phyloP scores from a whole-genome alignment of 2,888 invertebrate genomes.

The Agrochola circellaris region DNA sequence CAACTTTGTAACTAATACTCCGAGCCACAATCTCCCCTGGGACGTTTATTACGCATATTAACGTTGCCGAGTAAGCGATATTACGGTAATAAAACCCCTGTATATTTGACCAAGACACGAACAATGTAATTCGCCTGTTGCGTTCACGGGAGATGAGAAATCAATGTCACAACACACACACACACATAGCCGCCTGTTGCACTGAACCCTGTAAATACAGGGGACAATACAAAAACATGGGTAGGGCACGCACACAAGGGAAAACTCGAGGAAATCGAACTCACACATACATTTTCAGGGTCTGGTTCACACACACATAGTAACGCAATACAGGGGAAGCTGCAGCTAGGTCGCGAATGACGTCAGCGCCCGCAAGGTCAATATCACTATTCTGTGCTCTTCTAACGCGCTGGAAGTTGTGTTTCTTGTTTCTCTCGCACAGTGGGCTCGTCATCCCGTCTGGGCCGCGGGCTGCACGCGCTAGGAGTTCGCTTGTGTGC shows the following conservation, averaged over 20 bases:
- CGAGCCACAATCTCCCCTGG: conserved; percentile 18
- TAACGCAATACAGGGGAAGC: conserved; percentile 74
- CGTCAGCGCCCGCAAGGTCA: conserved; percentile 91
- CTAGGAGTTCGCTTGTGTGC: conserved; percentile 59
- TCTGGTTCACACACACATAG: conserved; percentile 87
- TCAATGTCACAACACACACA: conserved; percentile 83
- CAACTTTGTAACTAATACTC: conserved; percentile 38
- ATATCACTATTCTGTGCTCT: conserved; percentile 82
- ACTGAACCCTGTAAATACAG: conserved; percentile 65
- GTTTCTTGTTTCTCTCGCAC: conserved; percentile 71
- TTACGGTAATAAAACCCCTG: conserved; percentile 63
- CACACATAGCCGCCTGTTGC: conserved; percentile 82
- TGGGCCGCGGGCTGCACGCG: conserved; percentile 83
- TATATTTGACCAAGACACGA: conserved; percentile 59
- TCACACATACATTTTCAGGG: conserved; percentile 82
- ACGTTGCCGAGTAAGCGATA: conserved; percentile 56
- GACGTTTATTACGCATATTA: conserved; percentile 46
- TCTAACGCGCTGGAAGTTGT: conserved; percentile 66
- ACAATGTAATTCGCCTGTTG: conserved; percentile 80
- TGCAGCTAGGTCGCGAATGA: conserved; percentile 92
- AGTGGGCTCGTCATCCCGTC: conserved; percentile 84
- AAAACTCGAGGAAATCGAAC: conserved; percentile 63
- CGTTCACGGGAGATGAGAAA: conserved; percentile 79
- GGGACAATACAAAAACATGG: conserved; percentile 63
- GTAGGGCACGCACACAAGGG: conserved; percentile 53